Conservation (phyloP, 2,797 vertebrate species). For the Nothura maculosa region DNA sequence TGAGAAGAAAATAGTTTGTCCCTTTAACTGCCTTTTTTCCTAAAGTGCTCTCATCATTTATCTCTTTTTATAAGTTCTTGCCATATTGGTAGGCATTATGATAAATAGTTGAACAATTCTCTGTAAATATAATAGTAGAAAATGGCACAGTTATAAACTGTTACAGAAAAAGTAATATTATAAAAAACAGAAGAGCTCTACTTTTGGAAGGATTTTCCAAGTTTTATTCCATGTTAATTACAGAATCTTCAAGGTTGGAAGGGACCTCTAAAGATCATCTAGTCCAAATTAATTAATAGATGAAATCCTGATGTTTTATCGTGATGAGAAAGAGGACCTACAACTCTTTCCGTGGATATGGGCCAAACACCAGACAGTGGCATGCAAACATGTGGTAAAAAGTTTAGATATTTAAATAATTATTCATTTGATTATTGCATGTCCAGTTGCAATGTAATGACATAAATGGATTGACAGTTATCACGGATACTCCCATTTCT, state of each 20-base stretch:
- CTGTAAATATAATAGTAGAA: not conserved
- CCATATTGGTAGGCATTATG: not conserved
- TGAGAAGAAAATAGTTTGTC: not conserved
- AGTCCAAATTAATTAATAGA: no score
- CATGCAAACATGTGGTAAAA: not conserved
- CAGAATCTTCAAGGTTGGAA: no score
- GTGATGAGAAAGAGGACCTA: not conserved
- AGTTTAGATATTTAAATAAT: not conserved
- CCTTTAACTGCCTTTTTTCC: not conserved
- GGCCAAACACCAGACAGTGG: not conserved
- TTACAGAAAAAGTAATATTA: not conserved
- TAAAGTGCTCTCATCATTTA: not conserved
- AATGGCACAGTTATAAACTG: not conserved
- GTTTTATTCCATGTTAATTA: not conserved
- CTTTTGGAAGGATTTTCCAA: not conserved
- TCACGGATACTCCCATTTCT: not conserved
- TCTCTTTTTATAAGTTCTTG: not conserved
- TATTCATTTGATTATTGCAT: not conserved
- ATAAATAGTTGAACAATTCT: not conserved
- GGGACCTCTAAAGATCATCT: no score
- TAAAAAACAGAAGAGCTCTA: not conserved
- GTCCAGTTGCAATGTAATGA: not conserved
- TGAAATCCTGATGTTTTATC: not conserved
- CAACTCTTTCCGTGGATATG: not conserved
- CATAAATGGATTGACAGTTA: not conserved